Conservation (phyloP, 1,140 invertebrate species). For the Manduca sexta region DNA sequence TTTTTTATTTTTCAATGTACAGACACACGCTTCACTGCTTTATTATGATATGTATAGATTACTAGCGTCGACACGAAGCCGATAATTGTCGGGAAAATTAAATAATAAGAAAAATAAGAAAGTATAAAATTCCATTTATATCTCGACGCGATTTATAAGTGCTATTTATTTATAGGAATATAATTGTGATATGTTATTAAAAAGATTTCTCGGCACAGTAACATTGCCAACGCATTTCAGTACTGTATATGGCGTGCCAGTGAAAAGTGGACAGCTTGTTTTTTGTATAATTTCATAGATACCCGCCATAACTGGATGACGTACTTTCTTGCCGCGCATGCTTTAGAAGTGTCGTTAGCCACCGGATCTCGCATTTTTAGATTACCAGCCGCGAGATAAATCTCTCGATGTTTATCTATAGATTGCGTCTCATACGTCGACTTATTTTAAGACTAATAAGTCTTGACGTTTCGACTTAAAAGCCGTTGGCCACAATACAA, state of each 20-base stretch:
- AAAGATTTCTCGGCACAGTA: constrained; percentile 50
- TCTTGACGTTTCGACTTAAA: too few relatives aligned
- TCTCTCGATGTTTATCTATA: too few relatives aligned
- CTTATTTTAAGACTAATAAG: too few relatives aligned
- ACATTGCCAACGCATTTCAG: constrained; percentile 42
- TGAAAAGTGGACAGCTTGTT: constrained; percentile 51
- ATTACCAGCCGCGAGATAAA: too few relatives aligned
- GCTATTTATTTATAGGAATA: constrained; percentile 8
- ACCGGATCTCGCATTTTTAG: background rate
- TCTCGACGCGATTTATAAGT: background rate
- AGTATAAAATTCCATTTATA: background rate
- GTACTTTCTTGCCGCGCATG: constrained; percentile 43
- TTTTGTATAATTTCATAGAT: constrained; percentile 61
- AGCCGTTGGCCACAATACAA: too few relatives aligned
- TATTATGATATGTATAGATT: too few relatives aligned
- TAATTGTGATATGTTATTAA: constrained; percentile 8
- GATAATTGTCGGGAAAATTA: too few relatives aligned
- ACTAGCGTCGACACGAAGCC: too few relatives aligned
- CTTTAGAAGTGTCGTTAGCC: constrained; percentile 19
- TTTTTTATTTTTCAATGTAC: too few relatives aligned
- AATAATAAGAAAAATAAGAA: too few relatives aligned
- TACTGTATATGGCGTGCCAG: constrained; percentile 54
- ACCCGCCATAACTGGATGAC: constrained; percentile 46
- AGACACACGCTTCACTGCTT: too few relatives aligned
- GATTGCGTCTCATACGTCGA: too few relatives aligned